phyloP scores from a whole-genome alignment of 1,140 invertebrate species.

The Nylanderia fulva region DNA sequence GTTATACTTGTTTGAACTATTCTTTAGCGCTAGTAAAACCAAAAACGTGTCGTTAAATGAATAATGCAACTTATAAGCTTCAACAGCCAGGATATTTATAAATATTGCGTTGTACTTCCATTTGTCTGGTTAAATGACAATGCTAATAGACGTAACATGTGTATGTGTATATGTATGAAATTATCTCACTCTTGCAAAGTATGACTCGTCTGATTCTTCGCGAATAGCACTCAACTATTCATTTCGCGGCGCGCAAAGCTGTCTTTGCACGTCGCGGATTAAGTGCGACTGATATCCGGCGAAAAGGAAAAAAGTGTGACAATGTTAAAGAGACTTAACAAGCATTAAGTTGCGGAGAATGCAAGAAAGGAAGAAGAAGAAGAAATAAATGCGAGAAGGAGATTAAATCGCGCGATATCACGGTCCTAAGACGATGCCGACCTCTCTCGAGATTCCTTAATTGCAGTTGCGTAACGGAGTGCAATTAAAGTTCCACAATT shows the following conservation, averaged over 20 bases:
- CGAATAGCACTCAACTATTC: background rate
- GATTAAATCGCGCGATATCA: conserved; percentile 72
- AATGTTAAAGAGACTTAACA: conserved; percentile 61
- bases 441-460: conserved; percentile 71
- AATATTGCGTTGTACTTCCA: background rate
- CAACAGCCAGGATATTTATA: background rate
- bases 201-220: background rate
- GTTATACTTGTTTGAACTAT: background rate
- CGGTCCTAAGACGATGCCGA: conserved; percentile 29
- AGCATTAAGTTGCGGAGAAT: conserved; percentile 35
- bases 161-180: background rate
- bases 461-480: conserved; percentile 65
- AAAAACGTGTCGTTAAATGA: background rate
- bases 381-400: conserved; percentile 45
- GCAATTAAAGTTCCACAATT: conserved; percentile 75
- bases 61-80: background rate
- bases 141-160: background rate
- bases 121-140: background rate
- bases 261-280: conserved; percentile 7
- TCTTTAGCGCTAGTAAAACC: background rate
- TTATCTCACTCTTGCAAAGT: background rate
- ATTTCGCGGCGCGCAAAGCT: background rate
- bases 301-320: conserved; percentile 29
- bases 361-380: conserved; percentile 6
- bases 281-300: conserved; percentile 3